A percentile compares a stretch with the other conserved stretches of the same genome.
Conservation (phyloP, 2,113 vertebrate genomes). For the Ciconia stormi region DNA sequence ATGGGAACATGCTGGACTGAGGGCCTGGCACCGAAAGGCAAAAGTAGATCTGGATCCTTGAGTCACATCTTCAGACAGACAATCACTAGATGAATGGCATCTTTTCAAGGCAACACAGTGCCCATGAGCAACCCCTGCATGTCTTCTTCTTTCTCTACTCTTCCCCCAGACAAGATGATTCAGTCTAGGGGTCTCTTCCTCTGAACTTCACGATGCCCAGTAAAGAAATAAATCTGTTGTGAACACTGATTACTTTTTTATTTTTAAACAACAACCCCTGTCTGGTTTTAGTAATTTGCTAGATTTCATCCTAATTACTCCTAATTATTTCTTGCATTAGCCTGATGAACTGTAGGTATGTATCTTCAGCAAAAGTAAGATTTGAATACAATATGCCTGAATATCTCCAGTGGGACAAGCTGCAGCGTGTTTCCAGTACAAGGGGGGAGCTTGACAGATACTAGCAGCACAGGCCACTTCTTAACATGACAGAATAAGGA, state of each 20-base stretch:
- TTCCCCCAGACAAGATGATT: neutral
- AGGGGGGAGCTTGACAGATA: neutral
- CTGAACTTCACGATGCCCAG: neutral
- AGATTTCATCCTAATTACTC: constrained; percentile 61
- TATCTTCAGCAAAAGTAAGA: constrained; percentile 57
- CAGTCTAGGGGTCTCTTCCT: neutral
- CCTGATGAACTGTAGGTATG: constrained; percentile 10
- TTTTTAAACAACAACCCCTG: neutral
- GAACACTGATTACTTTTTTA: neutral
- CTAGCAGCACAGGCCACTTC: neutral
- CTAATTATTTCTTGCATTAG: constrained; percentile 60
- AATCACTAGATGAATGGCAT: too few species aligned
- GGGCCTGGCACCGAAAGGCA: neutral
- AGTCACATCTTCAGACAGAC: neutral
- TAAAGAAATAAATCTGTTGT: neutral
- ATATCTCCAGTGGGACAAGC: neutral
- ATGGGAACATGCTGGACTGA: neutral
- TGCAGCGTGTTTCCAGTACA: constrained; percentile 8
- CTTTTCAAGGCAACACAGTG: neutral
- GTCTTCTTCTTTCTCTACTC: neutral
- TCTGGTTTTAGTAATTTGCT: constrained; percentile 43
- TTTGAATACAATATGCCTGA: constrained; percentile 53
- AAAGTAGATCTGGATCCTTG: neutral
- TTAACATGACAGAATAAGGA: neutral
- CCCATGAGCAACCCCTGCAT: neutral